Evolutionary conservation across 1,140 invertebrate genomes (phyloP).

Genomic region (Streblospio benedicti): DNA sequence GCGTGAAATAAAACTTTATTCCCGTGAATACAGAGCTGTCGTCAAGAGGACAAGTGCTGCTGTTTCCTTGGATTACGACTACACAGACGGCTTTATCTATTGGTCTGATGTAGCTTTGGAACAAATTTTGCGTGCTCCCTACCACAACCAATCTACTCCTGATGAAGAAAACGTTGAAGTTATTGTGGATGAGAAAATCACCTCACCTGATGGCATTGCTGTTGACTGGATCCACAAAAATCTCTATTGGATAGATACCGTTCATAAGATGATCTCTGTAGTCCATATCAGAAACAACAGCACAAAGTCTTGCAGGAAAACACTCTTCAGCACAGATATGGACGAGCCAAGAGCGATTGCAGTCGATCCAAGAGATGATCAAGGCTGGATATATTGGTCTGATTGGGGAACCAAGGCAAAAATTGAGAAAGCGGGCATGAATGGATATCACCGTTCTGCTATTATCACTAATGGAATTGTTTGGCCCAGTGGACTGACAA

Average conservation of each 20-base stretch:
- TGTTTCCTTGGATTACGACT: conserved; percentile 15
- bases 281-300: no score
- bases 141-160: neutral
- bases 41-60: conserved; percentile 29
- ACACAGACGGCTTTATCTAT: neutral
- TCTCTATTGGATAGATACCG: conserved; percentile 66
- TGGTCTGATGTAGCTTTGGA: conserved; percentile 62
- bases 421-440: conserved; percentile 92
- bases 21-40: conserved; percentile 37
- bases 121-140: neutral
- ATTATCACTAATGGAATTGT: conserved; percentile 87
- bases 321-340: conserved; percentile 62
- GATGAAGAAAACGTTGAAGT: neutral
- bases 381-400: conserved; percentile 81
- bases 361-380: conserved; percentile 38
- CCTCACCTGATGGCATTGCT: conserved; percentile 51
- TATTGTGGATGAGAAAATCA: conserved; percentile 17
- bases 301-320: conserved; percentile 59
- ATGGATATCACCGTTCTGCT: conserved; percentile 74
- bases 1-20: conserved; percentile 34
- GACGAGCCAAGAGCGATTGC: conserved; percentile 41
- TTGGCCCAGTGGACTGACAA: conserved; percentile 90
- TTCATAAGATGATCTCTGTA: conserved; percentile 45
- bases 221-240: conserved; percentile 61
- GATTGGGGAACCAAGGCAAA: conserved; percentile 97